A percentile compares a stretch with the other conserved stretches of the same genome.
phyloP scores from a whole-genome alignment of 2,888 invertebrate genomes.

The Meliscaeva auricollis region DNA sequence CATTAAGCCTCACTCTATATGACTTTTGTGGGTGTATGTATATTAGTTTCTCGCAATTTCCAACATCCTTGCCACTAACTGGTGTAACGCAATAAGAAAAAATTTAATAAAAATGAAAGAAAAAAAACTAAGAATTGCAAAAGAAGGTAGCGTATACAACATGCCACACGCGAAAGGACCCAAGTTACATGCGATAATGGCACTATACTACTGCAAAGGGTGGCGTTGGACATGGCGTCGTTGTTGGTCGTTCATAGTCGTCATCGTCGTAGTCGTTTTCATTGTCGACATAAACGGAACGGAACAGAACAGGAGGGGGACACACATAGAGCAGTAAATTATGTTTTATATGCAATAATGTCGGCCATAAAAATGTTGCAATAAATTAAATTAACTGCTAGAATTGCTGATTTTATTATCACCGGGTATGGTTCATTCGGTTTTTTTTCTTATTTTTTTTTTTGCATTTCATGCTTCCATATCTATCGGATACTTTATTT shows the following conservation, averaged over 20 bases:
- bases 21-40: constrained; percentile 19
- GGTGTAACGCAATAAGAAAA: constrained; percentile 46
- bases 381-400: constrained; percentile 85
- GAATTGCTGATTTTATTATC: constrained; percentile 84
- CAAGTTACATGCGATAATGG: constrained; percentile 62
- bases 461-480: constrained; percentile 8
- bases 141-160: constrained; percentile 35
- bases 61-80: constrained; percentile 56
- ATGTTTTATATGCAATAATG: constrained; percentile 85
- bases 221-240: constrained; percentile 47
- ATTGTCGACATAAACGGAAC: constrained; percentile 29
- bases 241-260: neutral
- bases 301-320: constrained; percentile 47
- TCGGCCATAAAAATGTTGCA: constrained; percentile 84
- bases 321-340: constrained; percentile 83
- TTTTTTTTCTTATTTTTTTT: constrained; percentile 46
- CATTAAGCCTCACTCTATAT: constrained; percentile 65
- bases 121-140: constrained; percentile 33
- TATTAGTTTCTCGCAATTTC: constrained; percentile 43
- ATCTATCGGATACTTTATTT: constrained; percentile 51
- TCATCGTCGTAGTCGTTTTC: neutral
- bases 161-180: constrained; percentile 58
- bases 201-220: constrained; percentile 56
- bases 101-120: constrained; percentile 1
- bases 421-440: constrained; percentile 63